Evolutionary conservation across 1,140 invertebrate genomes (phyloP).

Genomic region (Euschistus heros): DNA sequence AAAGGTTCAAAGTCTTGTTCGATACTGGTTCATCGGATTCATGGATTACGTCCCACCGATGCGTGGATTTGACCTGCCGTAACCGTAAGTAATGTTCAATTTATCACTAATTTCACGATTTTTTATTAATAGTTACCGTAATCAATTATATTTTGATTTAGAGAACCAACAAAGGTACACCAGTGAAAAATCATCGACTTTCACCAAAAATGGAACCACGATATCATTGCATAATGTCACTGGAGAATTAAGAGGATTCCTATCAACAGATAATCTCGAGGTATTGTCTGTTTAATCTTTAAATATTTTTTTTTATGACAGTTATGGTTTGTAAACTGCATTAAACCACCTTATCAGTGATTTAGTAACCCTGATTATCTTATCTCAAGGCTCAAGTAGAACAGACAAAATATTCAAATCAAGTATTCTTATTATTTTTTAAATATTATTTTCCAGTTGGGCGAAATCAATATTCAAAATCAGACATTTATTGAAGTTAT

Average conservation of each 20-base stretch:
- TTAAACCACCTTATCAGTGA: too few species aligned
- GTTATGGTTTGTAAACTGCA: too few species aligned
- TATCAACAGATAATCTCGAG: conserved; percentile 20
- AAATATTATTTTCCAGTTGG: too few species aligned
- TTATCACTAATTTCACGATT: conserved; percentile 43
- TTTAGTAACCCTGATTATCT: too few species aligned
- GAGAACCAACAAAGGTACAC: conserved; percentile 23
- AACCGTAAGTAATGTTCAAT: conserved; percentile 88
- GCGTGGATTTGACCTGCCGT: conserved; percentile 39
- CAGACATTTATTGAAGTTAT: too few species aligned
- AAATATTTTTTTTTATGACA: too few species aligned
- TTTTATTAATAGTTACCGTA: too few species aligned
- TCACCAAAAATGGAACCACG: conserved; percentile 16
- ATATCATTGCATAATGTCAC: conserved; percentile 18
- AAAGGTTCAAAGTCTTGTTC: conserved; percentile 91
- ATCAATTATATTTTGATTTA: conserved; percentile 6
- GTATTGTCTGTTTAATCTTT: too few species aligned
- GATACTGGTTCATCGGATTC: conserved; percentile 97
- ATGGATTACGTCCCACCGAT: conserved; percentile 95
- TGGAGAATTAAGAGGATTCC: conserved; percentile 22
- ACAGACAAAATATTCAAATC: too few species aligned
- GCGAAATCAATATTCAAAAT: too few species aligned
- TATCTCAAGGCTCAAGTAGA: too few species aligned
- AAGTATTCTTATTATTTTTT: too few species aligned
- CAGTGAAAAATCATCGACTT: conserved; percentile 20